Conservation (phyloP, 2,113 vertebrate genomes). For the Daubentonia madagascariensis region DNA sequence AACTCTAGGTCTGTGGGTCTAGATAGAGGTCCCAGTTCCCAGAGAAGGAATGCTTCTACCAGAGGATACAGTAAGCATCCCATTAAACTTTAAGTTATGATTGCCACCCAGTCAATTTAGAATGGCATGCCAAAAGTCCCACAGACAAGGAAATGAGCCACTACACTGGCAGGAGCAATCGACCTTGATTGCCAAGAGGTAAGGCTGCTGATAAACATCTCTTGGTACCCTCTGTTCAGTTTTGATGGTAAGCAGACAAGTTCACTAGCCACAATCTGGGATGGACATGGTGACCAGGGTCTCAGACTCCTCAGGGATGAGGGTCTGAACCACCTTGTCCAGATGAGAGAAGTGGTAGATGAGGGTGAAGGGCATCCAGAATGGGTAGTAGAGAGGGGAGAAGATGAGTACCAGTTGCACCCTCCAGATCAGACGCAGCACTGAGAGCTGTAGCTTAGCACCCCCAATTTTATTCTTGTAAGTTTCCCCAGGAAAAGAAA, state of each 20-base stretch:
- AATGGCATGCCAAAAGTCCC: background rate
- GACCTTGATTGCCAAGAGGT: background rate
- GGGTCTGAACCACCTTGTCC: background rate
- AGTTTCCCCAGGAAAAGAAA: background rate
- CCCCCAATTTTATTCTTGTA: background rate
- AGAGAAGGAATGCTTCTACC: background rate
- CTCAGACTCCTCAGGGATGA: background rate
- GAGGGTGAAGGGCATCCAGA: background rate
- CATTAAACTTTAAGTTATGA: background rate
- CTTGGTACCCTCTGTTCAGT: background rate
- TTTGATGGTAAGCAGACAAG: background rate
- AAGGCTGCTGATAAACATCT: background rate
- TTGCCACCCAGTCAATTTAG: background rate
- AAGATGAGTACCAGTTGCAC: background rate
- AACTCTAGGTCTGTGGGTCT: background rate
- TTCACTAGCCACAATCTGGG: background rate
- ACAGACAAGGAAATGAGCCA: background rate
- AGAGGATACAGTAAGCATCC: background rate
- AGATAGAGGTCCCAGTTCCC: background rate
- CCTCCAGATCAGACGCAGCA: background rate
- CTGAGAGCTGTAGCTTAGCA: background rate
- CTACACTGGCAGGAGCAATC: background rate
- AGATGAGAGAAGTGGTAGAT: background rate
- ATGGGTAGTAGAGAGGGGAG: background rate
- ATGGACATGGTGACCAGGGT: background rate